These are phyloP conservation scores for Ormyrus pomaceus DNA, from an alignment of 2,888 invertebrate species.

Conservation along the genomic window DNA sequence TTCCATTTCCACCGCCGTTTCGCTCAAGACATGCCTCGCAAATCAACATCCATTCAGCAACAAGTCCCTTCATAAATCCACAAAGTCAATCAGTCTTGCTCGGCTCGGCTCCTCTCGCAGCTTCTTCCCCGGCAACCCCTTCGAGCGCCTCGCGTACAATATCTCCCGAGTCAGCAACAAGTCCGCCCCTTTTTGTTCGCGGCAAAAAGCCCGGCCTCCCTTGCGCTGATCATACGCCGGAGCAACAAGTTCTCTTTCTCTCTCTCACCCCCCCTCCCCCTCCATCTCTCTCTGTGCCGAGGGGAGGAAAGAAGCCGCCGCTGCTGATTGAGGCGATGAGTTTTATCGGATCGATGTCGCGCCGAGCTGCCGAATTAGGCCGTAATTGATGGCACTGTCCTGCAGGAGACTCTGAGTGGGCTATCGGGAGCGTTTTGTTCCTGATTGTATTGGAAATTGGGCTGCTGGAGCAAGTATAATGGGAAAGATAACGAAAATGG, in stretches of 20 bases:
- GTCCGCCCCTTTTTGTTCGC: conserved; percentile 7
- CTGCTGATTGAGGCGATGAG: conserved; percentile 17
- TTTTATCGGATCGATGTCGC: neutral
- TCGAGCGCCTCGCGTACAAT: too few relatives aligned
- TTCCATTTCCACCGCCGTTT: too few relatives aligned
- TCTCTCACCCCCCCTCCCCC: too few relatives aligned
- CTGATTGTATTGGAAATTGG: too few relatives aligned
- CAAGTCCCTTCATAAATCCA: neutral
- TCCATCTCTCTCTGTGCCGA: too few relatives aligned
- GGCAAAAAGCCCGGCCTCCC: conserved; percentile 12
- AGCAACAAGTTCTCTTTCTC: conserved; percentile 31
- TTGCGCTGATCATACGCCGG: conserved; percentile 27
- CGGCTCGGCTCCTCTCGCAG: neutral
- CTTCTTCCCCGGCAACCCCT: neutral
- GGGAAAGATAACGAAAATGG: too few relatives aligned
- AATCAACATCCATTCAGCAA: too few relatives aligned
- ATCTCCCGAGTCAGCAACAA: conserved; percentile 18
- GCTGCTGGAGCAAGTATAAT: too few relatives aligned
- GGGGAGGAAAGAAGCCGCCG: neutral
- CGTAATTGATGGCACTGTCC: too few relatives aligned
- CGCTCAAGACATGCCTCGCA: neutral
- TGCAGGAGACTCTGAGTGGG: too few relatives aligned
- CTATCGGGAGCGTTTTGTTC: too few relatives aligned
- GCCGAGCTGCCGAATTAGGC: too few relatives aligned
- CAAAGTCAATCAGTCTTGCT: neutral